phyloP scores from a whole-genome alignment of 2,888 invertebrate species.

The Hydroisotoma schaefferi region DNA sequence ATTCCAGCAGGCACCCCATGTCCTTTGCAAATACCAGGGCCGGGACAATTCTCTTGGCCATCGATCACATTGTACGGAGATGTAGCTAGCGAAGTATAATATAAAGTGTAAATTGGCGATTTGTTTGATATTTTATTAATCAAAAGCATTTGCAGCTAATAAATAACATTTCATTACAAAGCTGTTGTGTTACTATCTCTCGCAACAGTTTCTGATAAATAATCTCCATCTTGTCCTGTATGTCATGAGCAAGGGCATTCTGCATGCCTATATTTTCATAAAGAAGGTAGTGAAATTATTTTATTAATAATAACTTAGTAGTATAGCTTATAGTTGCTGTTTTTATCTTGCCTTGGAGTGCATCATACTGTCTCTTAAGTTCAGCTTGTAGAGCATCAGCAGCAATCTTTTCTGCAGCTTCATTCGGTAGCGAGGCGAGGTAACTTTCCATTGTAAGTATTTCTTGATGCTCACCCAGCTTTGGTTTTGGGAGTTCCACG shows the following conservation, averaged over 20 bases:
- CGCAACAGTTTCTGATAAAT: background rate
- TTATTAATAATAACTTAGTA: too few species aligned
- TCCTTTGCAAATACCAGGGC: conserved; percentile 11
- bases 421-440: conserved; percentile 16
- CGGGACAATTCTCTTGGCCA: background rate
- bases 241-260: background rate
- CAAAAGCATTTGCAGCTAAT: background rate
- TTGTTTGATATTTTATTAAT: background rate
- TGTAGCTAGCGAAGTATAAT: background rate
- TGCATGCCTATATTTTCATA: too few species aligned
- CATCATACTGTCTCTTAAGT: background rate
- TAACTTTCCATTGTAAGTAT: conserved; percentile 4
- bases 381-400: background rate
- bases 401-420: conserved; percentile 19
- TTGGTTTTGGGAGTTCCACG: background rate
- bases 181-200: background rate
- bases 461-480: background rate
- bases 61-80: background rate
- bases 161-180: background rate
- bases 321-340: too few species aligned
- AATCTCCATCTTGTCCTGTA: conserved; percentile 4
- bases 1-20: conserved; percentile 4
- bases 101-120: background rate
- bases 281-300: too few species aligned
- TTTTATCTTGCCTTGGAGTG: background rate